Percentiles rank a stretch among this genome's conserved stretches.
These are phyloP conservation scores for Physella acuta DNA, from an alignment of 1,140 invertebrate species.

Conservation along the genomic window DNA sequence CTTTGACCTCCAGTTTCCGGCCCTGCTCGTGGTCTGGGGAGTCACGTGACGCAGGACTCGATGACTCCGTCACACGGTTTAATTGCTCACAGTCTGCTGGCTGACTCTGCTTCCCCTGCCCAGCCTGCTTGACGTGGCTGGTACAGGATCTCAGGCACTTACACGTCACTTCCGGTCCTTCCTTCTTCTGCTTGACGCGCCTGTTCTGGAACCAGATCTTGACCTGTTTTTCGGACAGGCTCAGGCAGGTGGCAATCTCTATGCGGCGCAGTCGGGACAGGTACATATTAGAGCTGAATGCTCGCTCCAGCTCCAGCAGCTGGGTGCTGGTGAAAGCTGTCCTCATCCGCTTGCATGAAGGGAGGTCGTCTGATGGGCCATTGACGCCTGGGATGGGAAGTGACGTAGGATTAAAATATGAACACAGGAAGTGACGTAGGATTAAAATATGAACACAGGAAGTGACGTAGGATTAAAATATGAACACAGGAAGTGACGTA, in stretches of 20 bases:
- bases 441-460: no score
- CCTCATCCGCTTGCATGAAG: constrained; percentile 62
- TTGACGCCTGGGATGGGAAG: constrained; percentile 47
- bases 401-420: no score
- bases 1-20: no score
- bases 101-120: no score
- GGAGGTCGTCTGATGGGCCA: constrained; percentile 51
- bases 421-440: no score
- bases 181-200: constrained; percentile 88
- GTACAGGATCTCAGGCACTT: constrained; percentile 61
- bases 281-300: constrained; percentile 67
- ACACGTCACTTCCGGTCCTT: constrained; percentile 62
- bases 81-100: no score
- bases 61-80: no score
- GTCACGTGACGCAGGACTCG: no score
- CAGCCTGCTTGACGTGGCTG: not conserved
- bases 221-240: constrained; percentile 89
- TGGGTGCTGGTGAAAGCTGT: constrained; percentile 68
- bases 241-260: constrained; percentile 66
- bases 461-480: no score
- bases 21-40: no score
- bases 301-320: constrained; percentile 65
- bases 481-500: no score
- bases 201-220: constrained; percentile 91
- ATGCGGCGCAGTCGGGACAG: constrained; percentile 65